Percentiles rank a stretch among this genome's conserved stretches.
These are phyloP conservation scores for Phengaris arion DNA, from an alignment of 2,888 invertebrate species.

Conservation along the genomic window DNA sequence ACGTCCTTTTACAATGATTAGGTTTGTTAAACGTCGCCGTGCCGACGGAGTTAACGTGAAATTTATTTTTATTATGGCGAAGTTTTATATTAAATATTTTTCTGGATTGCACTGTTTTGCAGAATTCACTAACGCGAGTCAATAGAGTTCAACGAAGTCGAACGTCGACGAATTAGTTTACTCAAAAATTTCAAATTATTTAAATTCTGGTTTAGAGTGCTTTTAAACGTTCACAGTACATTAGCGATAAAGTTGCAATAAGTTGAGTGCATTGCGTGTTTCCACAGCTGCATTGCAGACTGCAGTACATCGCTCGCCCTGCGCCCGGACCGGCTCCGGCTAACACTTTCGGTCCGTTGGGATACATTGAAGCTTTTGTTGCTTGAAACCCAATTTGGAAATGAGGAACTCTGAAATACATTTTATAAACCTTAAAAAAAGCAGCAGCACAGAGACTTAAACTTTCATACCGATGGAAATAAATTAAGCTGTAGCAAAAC, in stretches of 20 bases:
- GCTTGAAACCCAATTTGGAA: conserved; percentile 17
- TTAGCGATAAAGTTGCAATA: conserved; percentile 31
- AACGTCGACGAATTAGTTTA: conserved; percentile 10
- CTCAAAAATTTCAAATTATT: conserved; percentile 4
- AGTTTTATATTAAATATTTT: neutral
- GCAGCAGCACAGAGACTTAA: neutral
- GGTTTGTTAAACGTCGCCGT: conserved; percentile 9
- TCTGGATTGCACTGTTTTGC: neutral
- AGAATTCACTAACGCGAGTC: neutral
- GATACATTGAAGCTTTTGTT: conserved; percentile 31
- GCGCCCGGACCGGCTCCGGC: conserved; percentile 21
- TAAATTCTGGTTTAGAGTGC: conserved; percentile 6
- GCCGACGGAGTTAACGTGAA: conserved; percentile 10
- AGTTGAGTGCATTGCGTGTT: conserved; percentile 34
- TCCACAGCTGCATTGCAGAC: conserved; percentile 37
- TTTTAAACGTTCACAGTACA: conserved; percentile 27
- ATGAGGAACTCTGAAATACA: conserved; percentile 12
- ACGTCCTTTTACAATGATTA: conserved; percentile 27
- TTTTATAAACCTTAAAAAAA: conserved; percentile 21
- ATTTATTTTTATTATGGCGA: neutral
- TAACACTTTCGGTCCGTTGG: conserved; percentile 28
- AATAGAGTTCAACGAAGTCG: conserved; percentile 15
- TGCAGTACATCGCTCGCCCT: conserved; percentile 34
- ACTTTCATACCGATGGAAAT: neutral
- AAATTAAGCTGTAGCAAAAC: neutral